phyloP scores from a whole-genome alignment of 2,888 invertebrate genomes.

The Fabriciana adippe region DNA sequence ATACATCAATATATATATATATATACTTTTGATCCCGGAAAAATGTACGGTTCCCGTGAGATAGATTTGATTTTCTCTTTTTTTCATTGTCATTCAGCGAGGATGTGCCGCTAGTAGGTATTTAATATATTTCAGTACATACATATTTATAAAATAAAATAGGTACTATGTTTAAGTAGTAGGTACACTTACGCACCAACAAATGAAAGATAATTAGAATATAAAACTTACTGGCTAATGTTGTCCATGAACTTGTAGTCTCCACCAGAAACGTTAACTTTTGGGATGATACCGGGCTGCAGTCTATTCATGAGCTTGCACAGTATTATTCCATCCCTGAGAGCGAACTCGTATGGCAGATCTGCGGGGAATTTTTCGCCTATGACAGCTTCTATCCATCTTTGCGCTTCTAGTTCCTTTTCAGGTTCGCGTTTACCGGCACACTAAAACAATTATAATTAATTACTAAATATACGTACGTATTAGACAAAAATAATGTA shows the following conservation, averaged over 20 bases:
- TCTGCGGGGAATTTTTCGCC: slow-evolving; percentile 89
- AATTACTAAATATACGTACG: background rate
- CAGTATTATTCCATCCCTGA: slow-evolving; percentile 91
- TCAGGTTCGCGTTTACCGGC: slow-evolving; percentile 91
- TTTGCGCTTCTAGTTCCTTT: slow-evolving; percentile 90
- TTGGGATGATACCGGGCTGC: slow-evolving; percentile 91
- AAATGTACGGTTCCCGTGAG: too few relatives aligned
- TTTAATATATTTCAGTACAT: too few relatives aligned
- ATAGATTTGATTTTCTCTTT: too few relatives aligned
- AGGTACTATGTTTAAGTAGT: too few relatives aligned
- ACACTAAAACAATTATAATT: slow-evolving; percentile 80
- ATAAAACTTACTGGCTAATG: slow-evolving; percentile 90
- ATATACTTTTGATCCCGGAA: too few relatives aligned
- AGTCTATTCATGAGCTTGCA: slow-evolving; percentile 95
- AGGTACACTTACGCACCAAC: too few relatives aligned
- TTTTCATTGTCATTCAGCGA: too few relatives aligned
- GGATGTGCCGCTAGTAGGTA: too few relatives aligned
- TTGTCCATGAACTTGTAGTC: slow-evolving; percentile 99
- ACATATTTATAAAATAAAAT: too few relatives aligned
- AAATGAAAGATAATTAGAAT: background rate
- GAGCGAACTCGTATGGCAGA: slow-evolving; percentile 88
- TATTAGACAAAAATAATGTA: background rate
- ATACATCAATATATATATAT: too few relatives aligned
- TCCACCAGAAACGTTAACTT: slow-evolving; percentile 91
- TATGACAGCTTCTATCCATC: slow-evolving; percentile 92